Conservation (phyloP, 23 tunicate species). For the Halocynthia aurantium region DNA sequence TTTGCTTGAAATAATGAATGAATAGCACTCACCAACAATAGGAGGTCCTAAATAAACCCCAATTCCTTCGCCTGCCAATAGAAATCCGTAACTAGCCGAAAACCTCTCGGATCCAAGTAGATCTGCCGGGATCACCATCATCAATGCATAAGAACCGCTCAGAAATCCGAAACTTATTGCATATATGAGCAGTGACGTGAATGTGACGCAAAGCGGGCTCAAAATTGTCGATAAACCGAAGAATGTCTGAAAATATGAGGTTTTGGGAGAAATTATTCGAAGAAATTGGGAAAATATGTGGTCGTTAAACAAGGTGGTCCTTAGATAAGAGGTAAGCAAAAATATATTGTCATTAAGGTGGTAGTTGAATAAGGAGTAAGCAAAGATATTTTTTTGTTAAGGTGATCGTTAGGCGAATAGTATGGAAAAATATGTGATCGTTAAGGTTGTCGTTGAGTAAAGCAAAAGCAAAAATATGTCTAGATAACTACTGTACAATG, state of each 20-base stretch:
- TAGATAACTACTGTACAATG: too few species aligned
- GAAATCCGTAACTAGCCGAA: constrained; percentile 79
- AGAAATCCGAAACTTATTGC: constrained; percentile 79
- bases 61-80: constrained; percentile 87
- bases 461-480: too few species aligned
- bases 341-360: too few species aligned
- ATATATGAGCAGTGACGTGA: constrained; percentile 45
- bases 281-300: too few species aligned
- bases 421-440: too few species aligned
- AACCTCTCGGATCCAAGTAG: constrained; percentile 71
- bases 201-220: constrained; percentile 63
- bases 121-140: constrained; percentile 95
- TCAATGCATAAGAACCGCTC: constrained; percentile 83
- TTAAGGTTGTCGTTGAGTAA: too few species aligned
- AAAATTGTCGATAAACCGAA: constrained; percentile 65
- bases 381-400: too few species aligned
- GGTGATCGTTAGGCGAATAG: too few species aligned
- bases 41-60: constrained; percentile 96
- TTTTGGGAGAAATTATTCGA: neutral
- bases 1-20: neutral
- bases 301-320: too few species aligned
- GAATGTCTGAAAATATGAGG: constrained; percentile 35
- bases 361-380: too few species aligned
- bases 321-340: too few species aligned
- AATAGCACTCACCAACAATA: constrained; percentile 58